These are phyloP conservation scores for Chaetogeoica ovagalla DNA, from an alignment of 2,888 invertebrate genomes.

Conservation along the genomic window DNA sequence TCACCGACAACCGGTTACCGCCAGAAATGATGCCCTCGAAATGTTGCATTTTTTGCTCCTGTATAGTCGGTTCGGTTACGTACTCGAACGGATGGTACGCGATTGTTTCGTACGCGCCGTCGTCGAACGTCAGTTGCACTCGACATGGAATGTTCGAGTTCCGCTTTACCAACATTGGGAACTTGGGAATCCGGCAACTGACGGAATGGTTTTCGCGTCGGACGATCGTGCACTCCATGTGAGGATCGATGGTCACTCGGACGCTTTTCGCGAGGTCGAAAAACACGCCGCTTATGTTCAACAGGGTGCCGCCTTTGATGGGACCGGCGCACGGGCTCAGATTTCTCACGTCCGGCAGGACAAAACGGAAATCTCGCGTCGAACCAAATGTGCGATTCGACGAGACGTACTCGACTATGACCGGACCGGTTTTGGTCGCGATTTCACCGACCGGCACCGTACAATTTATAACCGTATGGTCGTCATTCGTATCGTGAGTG, in stretches of 20 bases:
- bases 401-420: not conserved
- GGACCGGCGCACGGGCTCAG: not conserved
- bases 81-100: not conserved
- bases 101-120: fast-evolving
- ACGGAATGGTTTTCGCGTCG: too few relatives aligned
- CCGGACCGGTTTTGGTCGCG: not conserved
- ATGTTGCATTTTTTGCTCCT: not conserved
- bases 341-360: fast-evolving
- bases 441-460: too few relatives aligned
- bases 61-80: not conserved
- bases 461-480: too few relatives aligned
- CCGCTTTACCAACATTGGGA: too few relatives aligned
- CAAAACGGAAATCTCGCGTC: not conserved
- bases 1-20: not conserved
- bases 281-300: not conserved
- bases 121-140: not conserved
- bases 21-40: conserved; percentile 6
- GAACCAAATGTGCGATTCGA: not conserved
- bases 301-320: fast-evolving
- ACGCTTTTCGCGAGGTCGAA: not conserved
- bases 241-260: not conserved
- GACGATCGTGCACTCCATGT: not conserved
- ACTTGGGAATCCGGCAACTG: too few relatives aligned
- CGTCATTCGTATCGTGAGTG: too few relatives aligned
- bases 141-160: not conserved